phyloP scores from a whole-genome alignment of 1,140 invertebrate species.

The Zaprionus camerounensis region DNA sequence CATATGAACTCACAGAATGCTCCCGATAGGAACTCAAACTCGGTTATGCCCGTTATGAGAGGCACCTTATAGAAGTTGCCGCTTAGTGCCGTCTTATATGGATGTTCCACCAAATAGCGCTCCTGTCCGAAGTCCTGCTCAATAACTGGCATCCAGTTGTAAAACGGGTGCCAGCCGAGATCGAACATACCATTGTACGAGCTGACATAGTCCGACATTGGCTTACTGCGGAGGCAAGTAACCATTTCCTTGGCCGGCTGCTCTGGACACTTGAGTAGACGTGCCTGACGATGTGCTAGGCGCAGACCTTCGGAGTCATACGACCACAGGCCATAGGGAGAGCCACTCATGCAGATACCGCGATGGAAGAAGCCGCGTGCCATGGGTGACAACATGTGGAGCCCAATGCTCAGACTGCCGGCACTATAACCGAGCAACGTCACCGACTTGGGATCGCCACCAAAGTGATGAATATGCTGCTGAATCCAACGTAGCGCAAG shows the following conservation, averaged over 20 bases:
- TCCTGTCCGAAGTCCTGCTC: conserved; percentile 89
- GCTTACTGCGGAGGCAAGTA: conserved; percentile 54
- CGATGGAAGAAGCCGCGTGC: conserved; percentile 85
- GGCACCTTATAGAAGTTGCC: conserved; percentile 88
- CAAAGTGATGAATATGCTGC: conserved; percentile 89
- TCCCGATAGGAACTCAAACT: conserved; percentile 87
- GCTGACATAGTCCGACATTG: conserved; percentile 86
- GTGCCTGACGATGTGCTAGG: conserved; percentile 88
- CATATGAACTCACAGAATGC: conserved; percentile 79
- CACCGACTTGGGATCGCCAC: conserved; percentile 87
- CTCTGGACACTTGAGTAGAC: conserved; percentile 88
- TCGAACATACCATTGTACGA: conserved; percentile 85
- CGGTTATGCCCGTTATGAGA: conserved; percentile 87
- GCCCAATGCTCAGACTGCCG: conserved; percentile 85
- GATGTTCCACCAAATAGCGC: conserved; percentile 87
- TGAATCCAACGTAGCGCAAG: conserved; percentile 90
- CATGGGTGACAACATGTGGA: conserved; percentile 86
- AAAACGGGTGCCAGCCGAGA: conserved; percentile 85
- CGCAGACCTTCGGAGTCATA: conserved; percentile 83
- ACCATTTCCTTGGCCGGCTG: conserved; percentile 52
- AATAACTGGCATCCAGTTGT: conserved; percentile 88
- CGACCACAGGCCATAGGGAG: conserved; percentile 83
- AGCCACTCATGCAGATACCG: conserved; percentile 86
- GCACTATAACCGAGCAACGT: conserved; percentile 89
- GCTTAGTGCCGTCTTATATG: conserved; percentile 85